Base-by-base conservation (phyloP, 2,797 vertebrate species). In the Echeneis naucrates region DNA sequence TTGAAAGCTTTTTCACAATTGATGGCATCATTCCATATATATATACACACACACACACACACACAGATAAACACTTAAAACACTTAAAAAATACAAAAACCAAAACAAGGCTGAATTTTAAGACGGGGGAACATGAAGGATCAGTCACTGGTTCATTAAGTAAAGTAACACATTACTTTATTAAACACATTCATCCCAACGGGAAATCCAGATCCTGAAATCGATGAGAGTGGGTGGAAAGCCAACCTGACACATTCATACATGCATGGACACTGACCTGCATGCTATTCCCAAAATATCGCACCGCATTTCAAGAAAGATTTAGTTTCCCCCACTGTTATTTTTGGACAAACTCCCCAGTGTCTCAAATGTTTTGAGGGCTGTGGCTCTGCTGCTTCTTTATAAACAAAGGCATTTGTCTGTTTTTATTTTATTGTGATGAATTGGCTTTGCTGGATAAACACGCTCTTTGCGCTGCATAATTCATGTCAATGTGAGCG, bases 191-290 rank as follows among this genome's bases (percentile, higher is more conserved):
- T 50, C 6, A 55, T 23, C 38, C 59, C 21, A 1, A 10, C 50
- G 59, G 61, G 65, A 78, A 73, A 78, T 54, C 12, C 45, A 42
- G 10, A 37, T 11, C 38, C 10, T 57, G 45, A 53, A 23, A 60
- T 78, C 58, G 32, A 26, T 12, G 3, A n/a, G n/a, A n/a, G n/a
- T n/a, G n/a, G n/a, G n/a, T n/a, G n/a, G n/a, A n/a, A n/a, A n/a
- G n/a, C n/a, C n/a, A n/a, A n/a, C n/a, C n/a, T n/a, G n/a, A 19
- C 10, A 32, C 16, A 13, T 33, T 17, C 21, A 5, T 27, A 53
- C 27, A 21, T 14, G 7, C 16, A 9, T 2, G 26, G 12, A 56
- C 13, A 40, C 5, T 47, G 9, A 0, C 4, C 3, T 30, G 21
- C 24, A 21, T 9, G 1, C 32, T 50, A 21, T 7, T 26, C 32